Base-by-base conservation (phyloP, 2,888 invertebrate species). In the Byasa hedistus region DNA sequence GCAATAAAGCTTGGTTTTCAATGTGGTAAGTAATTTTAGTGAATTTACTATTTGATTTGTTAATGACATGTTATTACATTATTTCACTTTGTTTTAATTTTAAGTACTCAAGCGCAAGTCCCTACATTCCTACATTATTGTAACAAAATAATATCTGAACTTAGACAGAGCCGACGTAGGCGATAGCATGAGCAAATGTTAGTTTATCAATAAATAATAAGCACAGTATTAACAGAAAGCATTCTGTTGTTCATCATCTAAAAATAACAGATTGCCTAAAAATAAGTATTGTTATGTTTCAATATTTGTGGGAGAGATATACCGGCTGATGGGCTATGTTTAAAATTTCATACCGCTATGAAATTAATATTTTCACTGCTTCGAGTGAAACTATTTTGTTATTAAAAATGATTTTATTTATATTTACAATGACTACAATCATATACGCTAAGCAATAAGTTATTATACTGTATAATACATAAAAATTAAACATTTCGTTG, bases 231-330 rank as follows among this genome's bases (percentile, higher is more conserved):
- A 61, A 55, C 61, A 55, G 55, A n/a, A 56, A 56, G 44, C 23
- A 57, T 56, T 56, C 62, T 56, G 62, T 57, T 64, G 52, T 57
- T 64, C 64, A 64, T 63, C 57, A 63, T 64, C 51, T 36, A 23
- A n/a, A 64, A 64, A 64, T 57, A 57, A 52, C 57, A 48, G 27
- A 59, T 32, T 54, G 44, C 24, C 60, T 64, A 64, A 65, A 60
- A 65, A 65, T 65, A 65, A 60, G 24, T 27, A 39, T 60, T 55
- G 55, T 60, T 59, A 27, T 39, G 59, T 55, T 64, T 64, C 58
- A 52, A 52, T 62, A 39, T 64, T 32, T 54, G 44, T 19, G 48
- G n/a, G 55, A n/a, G 44, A 55, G 55, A 32, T 54, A 44, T 17
- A 59, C 24, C 58, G 44, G 64, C 60, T 55, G 60, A 60, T 60